Evolutionary conservation across 2,888 invertebrate species (phyloP).

Genomic region (Ectemnius lituratus): DNA sequence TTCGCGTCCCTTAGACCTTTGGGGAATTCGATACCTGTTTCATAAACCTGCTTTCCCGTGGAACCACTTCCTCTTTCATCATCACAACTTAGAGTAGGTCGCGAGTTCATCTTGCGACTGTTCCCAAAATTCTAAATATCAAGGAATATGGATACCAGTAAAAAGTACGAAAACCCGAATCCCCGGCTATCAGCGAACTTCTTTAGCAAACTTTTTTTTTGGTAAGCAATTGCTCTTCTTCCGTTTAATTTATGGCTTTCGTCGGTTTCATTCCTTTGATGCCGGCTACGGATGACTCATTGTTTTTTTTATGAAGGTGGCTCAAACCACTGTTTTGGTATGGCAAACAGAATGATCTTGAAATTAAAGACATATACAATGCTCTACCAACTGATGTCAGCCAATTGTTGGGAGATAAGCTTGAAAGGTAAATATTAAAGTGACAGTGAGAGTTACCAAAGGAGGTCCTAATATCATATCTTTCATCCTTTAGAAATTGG

Average conservation of each 20-base stretch:
- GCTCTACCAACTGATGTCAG: conserved; percentile 82
- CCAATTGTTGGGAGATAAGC: conserved; percentile 82
- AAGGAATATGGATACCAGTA: conserved; percentile 81
- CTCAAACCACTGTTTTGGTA: conserved; percentile 82
- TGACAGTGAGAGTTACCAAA: not conserved
- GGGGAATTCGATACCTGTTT: too few species aligned
- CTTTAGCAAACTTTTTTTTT: conserved; percentile 82
- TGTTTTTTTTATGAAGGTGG: conserved; percentile 80
- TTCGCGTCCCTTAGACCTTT: too few species aligned
- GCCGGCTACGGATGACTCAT: not conserved
- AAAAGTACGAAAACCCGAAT: conserved; percentile 81
- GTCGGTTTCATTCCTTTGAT: not conserved
- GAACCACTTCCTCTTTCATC: too few species aligned
- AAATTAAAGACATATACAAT: conserved; percentile 84
- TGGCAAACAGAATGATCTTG: conserved; percentile 83
- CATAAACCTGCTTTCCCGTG: too few species aligned
- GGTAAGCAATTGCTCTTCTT: conserved; percentile 78
- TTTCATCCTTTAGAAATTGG: conserved; percentile 79
- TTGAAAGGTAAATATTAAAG: conserved; percentile 79
- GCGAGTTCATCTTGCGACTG: too few species aligned
- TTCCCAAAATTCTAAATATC: too few species aligned
- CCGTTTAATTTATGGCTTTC: too few species aligned
- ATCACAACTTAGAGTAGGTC: too few species aligned
- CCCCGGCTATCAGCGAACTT: conserved; percentile 81
- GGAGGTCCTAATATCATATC: not conserved